Conservation (phyloP, 2,113 vertebrate genomes). For the Polyodon spathula region DNA sequence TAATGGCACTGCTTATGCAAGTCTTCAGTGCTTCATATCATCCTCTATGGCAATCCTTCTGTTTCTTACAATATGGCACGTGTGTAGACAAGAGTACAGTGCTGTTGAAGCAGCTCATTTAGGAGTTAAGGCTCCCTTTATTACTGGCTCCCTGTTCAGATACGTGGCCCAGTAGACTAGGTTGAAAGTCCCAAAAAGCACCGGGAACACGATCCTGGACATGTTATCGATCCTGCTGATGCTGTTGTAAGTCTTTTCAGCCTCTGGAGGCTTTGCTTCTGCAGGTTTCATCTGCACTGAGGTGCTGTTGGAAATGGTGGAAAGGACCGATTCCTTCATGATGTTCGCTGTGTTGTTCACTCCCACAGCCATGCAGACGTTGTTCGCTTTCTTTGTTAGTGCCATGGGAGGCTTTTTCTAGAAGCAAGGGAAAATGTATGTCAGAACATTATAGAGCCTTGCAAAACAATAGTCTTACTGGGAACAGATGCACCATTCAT, state of each 20-base stretch:
- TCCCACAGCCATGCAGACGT: conserved; percentile 67
- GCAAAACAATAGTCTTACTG: no score
- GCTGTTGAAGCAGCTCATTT: conserved; percentile 46
- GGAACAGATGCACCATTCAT: no score
- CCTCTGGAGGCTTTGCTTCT: conserved; percentile 75
- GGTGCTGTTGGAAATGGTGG: conserved; percentile 73
- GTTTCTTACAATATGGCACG: conserved; percentile 54
- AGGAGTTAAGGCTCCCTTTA: conserved; percentile 72
- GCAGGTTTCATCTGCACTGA: conserved; percentile 63
- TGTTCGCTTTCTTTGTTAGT: conserved; percentile 75
- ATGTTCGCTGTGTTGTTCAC: conserved; percentile 79
- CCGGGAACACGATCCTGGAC: conserved; percentile 91
- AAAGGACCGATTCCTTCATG: conserved; percentile 74
- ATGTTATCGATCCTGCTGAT: conserved; percentile 98
- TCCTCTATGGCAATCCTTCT: conserved; percentile 43
- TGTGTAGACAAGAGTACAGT: conserved; percentile 28
- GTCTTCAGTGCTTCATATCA: conserved; percentile 50
- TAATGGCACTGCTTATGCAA: conserved; percentile 43
- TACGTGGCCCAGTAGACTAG: conserved; percentile 97
- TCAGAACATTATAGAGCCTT: no score
- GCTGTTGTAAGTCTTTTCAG: conserved; percentile 97
- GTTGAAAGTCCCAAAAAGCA: conserved; percentile 94
- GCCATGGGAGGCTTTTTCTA: conserved; percentile 87
- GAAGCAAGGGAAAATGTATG: conserved; percentile 16
- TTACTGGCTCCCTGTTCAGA: conserved; percentile 89